Evolutionary conservation across 2,113 vertebrate species (phyloP), one percentile per base, ranked within the genome.

Genomic region (Thalassoma bifasciatum): DNA sequence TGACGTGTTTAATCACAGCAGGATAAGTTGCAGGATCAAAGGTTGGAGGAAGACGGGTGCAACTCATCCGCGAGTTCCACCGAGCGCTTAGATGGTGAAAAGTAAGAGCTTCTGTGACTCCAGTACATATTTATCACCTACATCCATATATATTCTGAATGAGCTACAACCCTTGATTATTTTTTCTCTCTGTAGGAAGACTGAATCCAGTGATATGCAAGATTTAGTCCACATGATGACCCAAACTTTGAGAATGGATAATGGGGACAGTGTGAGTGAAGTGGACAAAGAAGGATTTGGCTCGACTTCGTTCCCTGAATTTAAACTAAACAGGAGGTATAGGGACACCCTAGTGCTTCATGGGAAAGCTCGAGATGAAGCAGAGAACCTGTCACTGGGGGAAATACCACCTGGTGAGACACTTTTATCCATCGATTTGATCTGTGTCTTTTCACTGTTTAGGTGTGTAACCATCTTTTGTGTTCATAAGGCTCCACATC

Each of bases 181-280:
- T 75, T 52, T 75, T 16, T 49, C 38, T 62, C 51, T n/a, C 10
- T 66, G 21, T 83, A 98, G 96, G 79, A 97, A 95, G 87, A 87
- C 69, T 63, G 95, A 83, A 13, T 88, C 88, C 79, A 94, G 58
- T 60, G 97, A 99, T 88, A 96, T 98, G 88, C 95, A 95, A 65
- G 97, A 99, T 85, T 93, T 99, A 78, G 95, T 99, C 59, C 93
- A 96, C 21, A 80, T 99, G 88, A 99, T 99, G 98, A 99, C 96
- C 0, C 83, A 93, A 75, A 99, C 98, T 4, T 93, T 99, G 86
- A 94, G 93, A 74, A 91, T 98, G 94, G 95, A 95, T 72, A 86
- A 88, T 57, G 94, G 91, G 82, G 92, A 93, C 0, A 87, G 91
- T 67, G 93, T 88, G 17, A 82, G 75, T 13, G 92, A 88, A 34